A percentile compares a stretch with the other conserved stretches of the same genome.
phyloP scores from a whole-genome alignment of 2,888 invertebrate genomes.

The Caenorhabditis sp. region DNA sequence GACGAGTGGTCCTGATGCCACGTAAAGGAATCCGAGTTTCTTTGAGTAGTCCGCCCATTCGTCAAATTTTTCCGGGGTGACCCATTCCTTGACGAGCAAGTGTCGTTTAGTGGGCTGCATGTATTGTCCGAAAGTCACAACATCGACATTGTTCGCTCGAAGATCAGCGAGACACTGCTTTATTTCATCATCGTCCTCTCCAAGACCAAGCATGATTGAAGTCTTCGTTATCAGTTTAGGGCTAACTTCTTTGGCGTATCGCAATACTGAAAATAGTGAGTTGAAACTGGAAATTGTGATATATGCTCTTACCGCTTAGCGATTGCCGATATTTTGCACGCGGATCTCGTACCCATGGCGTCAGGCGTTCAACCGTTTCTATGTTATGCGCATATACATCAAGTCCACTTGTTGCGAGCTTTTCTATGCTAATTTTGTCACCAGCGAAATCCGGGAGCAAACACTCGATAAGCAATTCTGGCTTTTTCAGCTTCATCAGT shows the following conservation, averaged over 20 bases:
- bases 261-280: slow-evolving; percentile 46
- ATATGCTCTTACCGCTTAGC: slow-evolving; percentile 88
- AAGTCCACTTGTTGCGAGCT: slow-evolving; percentile 86
- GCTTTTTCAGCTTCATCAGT: slow-evolving; percentile 90
- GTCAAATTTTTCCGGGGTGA: slow-evolving; percentile 91
- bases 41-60: slow-evolving; percentile 82
- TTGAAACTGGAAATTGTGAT: neutral
- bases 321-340: slow-evolving; percentile 95
- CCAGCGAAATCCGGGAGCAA: slow-evolving; percentile 97
- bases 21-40: slow-evolving; percentile 94
- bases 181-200: slow-evolving; percentile 90
- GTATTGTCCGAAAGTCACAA: slow-evolving; percentile 97
- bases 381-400: slow-evolving; percentile 99
- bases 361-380: slow-evolving; percentile 88
- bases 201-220: slow-evolving; percentile 96
- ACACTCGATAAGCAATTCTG: slow-evolving; percentile 94
- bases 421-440: slow-evolving; percentile 87
- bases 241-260: slow-evolving; percentile 87
- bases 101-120: slow-evolving; percentile 99
- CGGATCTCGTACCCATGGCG: slow-evolving; percentile 90
- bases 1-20: slow-evolving; percentile 97
- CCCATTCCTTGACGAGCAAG: slow-evolving; percentile 91
- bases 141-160: slow-evolving; percentile 89
- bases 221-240: slow-evolving; percentile 94
- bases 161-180: slow-evolving; percentile 76